These are phyloP conservation scores for Polypterus senegalus DNA, from an alignment of 2,113 vertebrate genomes.

Conservation along the genomic window DNA sequence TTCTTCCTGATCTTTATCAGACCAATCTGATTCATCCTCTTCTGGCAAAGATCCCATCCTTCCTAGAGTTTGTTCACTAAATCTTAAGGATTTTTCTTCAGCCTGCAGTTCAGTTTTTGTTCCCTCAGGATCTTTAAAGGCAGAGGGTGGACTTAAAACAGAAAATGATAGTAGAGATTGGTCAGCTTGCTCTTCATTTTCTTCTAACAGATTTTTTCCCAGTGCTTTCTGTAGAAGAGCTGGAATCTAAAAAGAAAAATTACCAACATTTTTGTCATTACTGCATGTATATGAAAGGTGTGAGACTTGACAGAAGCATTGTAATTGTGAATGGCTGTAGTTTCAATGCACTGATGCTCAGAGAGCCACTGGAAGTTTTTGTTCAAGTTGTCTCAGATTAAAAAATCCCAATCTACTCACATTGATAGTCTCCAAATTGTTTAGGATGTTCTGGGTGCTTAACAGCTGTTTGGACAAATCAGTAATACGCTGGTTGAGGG, in stretches of 20 bases:
- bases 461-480: slow-evolving; percentile 46
- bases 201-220: slow-evolving; percentile 25
- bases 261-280: too few relatives aligned
- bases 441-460: slow-evolving; percentile 37
- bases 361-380: too few relatives aligned
- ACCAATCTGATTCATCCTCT: slow-evolving; percentile 56
- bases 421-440: slow-evolving; percentile 37
- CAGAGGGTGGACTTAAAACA: slow-evolving; percentile 34
- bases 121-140: slow-evolving; percentile 36
- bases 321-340: too few relatives aligned
- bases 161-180: slow-evolving; percentile 21
- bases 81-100: slow-evolving; percentile 12
- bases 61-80: slow-evolving; percentile 33
- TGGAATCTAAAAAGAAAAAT: slow-evolving; percentile 26
- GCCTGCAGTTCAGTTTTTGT: slow-evolving; percentile 34
- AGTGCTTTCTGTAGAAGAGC: slow-evolving; percentile 28
- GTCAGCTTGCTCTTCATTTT: slow-evolving; percentile 25
- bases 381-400: too few relatives aligned
- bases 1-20: slow-evolving; percentile 27
- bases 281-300: too few relatives aligned
- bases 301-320: too few relatives aligned
- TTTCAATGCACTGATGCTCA: too few relatives aligned
- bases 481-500: slow-evolving; percentile 44
- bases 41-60: slow-evolving; percentile 39
- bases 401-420: slow-evolving; percentile 32